These are phyloP conservation scores for Diarsia mendica DNA, from an alignment of 2,888 invertebrate species.

Conservation along the genomic window DNA sequence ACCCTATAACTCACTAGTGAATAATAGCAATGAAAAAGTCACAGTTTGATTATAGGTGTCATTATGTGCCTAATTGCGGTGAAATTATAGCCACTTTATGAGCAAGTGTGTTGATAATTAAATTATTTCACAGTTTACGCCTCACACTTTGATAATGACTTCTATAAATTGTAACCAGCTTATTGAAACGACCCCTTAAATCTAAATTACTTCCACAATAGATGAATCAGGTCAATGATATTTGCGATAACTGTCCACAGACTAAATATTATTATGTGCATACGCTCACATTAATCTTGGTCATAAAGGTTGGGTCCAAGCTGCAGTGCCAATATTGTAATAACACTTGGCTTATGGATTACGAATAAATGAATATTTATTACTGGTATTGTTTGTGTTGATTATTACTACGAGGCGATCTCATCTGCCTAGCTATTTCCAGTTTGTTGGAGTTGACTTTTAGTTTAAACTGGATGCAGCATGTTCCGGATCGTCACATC, in stretches of 20 bases:
- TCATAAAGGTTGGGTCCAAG: constrained; percentile 24
- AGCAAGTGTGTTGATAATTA: no score
- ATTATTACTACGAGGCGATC: neutral
- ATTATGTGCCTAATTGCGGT: no score
- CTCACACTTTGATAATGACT: neutral
- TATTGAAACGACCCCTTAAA: neutral
- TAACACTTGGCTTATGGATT: constrained; percentile 41
- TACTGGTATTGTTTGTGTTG: constrained; percentile 12
- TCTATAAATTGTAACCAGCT: neutral
- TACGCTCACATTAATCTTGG: constrained; percentile 49
- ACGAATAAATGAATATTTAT: constrained; percentile 44
- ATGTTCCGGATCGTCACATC: no score
- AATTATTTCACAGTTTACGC: neutral
- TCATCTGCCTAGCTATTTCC: no score
- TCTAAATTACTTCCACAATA: neutral
- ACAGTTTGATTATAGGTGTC: no score
- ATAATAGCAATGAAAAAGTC: no score
- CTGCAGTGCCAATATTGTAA: constrained; percentile 39
- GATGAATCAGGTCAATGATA: constrained; percentile 32
- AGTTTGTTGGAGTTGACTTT: no score
- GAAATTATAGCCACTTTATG: no score
- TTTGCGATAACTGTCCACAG: constrained; percentile 34
- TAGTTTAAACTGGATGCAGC: no score
- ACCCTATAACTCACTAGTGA: no score
- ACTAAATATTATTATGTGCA: constrained; percentile 52